These are phyloP conservation scores for Abrostola triplasia DNA, from an alignment of 2,888 invertebrate genomes.

Conservation along the genomic window DNA sequence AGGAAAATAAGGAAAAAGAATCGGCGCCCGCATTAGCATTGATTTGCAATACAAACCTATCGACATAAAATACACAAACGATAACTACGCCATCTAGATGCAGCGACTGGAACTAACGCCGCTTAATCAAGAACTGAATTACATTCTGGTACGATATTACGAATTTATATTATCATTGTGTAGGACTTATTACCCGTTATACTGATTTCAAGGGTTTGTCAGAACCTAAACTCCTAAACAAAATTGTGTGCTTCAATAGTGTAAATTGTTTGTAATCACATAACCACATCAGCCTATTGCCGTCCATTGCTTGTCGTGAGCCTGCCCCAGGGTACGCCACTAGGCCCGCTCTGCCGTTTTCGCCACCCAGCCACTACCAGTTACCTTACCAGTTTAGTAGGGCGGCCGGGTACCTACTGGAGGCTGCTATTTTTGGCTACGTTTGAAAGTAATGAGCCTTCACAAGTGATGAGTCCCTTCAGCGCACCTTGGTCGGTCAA, in stretches of 20 bases:
- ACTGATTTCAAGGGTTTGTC: not conserved
- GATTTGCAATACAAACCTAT: not conserved
- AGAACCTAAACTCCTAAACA: not conserved
- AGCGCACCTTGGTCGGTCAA: too few relatives aligned
- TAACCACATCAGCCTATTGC: too few relatives aligned
- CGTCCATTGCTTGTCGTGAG: too few relatives aligned
- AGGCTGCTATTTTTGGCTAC: not conserved
- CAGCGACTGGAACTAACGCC: slow-evolving; percentile 21
- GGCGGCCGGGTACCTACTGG: not conserved
- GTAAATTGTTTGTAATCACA: too few relatives aligned
- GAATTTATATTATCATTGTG: not conserved
- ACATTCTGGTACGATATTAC: not conserved
- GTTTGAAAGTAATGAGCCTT: too few relatives aligned
- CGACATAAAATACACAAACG: not conserved
- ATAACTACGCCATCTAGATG: slow-evolving; percentile 13
- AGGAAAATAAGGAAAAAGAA: not conserved
- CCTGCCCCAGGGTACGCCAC: too few relatives aligned
- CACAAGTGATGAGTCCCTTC: too few relatives aligned
- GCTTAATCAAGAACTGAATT: slow-evolving; percentile 1
- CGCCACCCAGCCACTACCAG: too few relatives aligned
- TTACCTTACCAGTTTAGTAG: too few relatives aligned
- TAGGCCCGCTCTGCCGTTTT: too few relatives aligned
- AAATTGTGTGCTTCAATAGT: too few relatives aligned
- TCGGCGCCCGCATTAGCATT: not conserved
- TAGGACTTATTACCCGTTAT: not conserved